Evolutionary conservation across 35 echinoderm and acorn worm species (phyloP), one percentile per base, ranked within the genome.

Genomic region (Heliocidaris tuberculata): DNA sequence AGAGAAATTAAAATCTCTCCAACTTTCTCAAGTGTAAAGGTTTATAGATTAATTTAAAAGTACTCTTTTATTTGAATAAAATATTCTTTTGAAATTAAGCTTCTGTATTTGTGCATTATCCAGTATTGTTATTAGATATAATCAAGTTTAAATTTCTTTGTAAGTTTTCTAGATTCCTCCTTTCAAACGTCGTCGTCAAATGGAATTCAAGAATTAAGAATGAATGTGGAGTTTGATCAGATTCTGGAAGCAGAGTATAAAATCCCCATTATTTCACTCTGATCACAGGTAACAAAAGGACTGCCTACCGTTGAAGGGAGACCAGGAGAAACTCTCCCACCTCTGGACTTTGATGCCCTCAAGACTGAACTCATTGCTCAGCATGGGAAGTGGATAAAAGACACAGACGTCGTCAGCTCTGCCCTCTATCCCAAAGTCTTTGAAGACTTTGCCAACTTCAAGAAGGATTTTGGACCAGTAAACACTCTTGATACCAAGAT

Each of bases 391-490:
- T 15, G 61, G 15, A 70, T 99, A 86, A 94, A 94, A 52, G 97
- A 97, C 31, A 93, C 88, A 8, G 97, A 99, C 48, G 96, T 99
- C 21, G 93, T 99, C 13, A 99, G 97, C 93, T 96, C 97, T 29
- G 98, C 98, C 30, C 97, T 99, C 54, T 99, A 99, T 85, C 98
- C 98, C 10, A 99, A 97, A 85, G 98, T 99, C 88, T 96, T 96
- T 95, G 97, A 99, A 50, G 98, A 99, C 85, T 99, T 96, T 93
- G 91, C 92, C 24, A 94, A 97, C 54, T 99, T 99, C 92, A 94
- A 94, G 48, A 96, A 96, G 42, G 95, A 91, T 16, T 99, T 94
- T 90, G 98, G 98, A 32, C 98, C 98, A 9, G 98, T 99, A 2
- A 78, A 97, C 70, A 93, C 88, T 10, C 49, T 99, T 15, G 93